Evolutionary conservation across 2,113 vertebrate species (phyloP).

Genomic region (Panthera tigris): DNA sequence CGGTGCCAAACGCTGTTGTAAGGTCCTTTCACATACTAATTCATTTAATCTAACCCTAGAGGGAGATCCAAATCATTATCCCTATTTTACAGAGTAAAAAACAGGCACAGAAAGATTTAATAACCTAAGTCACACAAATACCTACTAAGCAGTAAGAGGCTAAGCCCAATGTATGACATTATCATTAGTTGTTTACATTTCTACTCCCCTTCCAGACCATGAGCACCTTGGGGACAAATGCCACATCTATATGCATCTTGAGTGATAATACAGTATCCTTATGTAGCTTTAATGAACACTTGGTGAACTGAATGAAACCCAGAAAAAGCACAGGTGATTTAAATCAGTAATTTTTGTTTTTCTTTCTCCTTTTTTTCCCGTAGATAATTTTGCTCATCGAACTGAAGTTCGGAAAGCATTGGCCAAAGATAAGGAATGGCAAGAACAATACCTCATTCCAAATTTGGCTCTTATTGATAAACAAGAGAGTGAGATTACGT

Average conservation of each 20-base stretch:
- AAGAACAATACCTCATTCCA: slow-evolving; percentile 87
- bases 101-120: background rate
- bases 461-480: slow-evolving; percentile 86
- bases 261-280: background rate
- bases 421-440: slow-evolving; percentile 90
- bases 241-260: background rate
- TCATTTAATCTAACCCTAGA: background rate
- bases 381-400: slow-evolving; percentile 93
- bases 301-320: background rate
- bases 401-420: slow-evolving; percentile 87
- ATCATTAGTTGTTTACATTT: background rate
- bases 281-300: background rate
- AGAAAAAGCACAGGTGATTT: background rate
- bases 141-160: background rate
- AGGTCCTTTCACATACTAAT: background rate
- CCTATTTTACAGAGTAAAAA: background rate
- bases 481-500: slow-evolving; percentile 92
- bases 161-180: background rate
- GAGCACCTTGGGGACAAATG: background rate
- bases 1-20: background rate
- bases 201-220: background rate
- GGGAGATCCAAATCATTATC: background rate
- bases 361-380: background rate
- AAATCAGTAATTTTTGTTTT: slow-evolving; percentile 1
- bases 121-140: background rate